phyloP scores from a whole-genome alignment of 2,888 invertebrate species.

The Ophion costatus region DNA sequence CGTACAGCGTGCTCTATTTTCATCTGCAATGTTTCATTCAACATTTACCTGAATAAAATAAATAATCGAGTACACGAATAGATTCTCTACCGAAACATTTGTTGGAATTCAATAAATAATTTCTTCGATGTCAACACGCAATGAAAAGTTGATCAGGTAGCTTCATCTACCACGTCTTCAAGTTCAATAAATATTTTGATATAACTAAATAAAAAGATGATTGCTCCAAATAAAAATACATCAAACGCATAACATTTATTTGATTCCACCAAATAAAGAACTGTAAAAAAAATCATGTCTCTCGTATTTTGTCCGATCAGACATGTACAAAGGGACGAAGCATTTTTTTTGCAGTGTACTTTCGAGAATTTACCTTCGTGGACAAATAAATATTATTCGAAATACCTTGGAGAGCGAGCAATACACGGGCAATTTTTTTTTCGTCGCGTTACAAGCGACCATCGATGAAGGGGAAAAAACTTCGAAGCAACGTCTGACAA shows the following conservation, averaged over 20 bases:
- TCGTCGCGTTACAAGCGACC: background rate
- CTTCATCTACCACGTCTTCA: background rate
- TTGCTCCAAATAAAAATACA: background rate
- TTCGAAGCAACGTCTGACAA: background rate
- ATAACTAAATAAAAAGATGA: background rate
- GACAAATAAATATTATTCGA: slow-evolving; percentile 42
- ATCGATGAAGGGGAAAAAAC: background rate
- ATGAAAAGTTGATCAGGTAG: no score
- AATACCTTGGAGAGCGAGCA: slow-evolving; percentile 29
- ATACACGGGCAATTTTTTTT: slow-evolving; percentile 32
- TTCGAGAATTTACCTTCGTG: slow-evolving; percentile 11
- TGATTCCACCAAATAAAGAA: background rate
- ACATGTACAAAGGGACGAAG: background rate
- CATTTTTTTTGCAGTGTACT: background rate
- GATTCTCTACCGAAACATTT: background rate
- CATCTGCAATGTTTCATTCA: no score
- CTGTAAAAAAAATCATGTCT: no score
- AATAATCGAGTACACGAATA: background rate
- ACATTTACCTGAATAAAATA: background rate
- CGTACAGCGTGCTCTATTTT: no score
- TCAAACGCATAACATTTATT: background rate
- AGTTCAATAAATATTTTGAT: background rate
- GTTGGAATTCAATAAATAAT: background rate
- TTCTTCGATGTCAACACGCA: background rate
- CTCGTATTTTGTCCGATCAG: background rate